A percentile compares a stretch with the other conserved stretches of the same genome.
Evolutionary conservation across 2,113 vertebrate genomes (phyloP).

Genomic region (Cynopterus brachyotis): DNA sequence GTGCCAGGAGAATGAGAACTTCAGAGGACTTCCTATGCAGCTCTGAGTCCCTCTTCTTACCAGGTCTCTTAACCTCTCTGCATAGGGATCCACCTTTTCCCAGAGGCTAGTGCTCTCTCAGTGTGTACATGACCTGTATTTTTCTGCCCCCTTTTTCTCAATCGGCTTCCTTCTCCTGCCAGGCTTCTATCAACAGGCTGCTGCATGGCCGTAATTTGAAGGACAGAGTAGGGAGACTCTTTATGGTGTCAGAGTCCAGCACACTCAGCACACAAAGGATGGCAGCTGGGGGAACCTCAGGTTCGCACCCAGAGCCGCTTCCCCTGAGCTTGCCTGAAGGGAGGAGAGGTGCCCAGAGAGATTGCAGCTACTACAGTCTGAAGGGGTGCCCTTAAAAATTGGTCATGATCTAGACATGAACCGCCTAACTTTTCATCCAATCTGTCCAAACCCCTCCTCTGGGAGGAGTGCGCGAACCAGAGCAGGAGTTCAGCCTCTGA

Average conservation of each 20-base stretch:
- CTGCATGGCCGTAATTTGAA: background rate
- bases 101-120: background rate
- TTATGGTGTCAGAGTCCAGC: background rate
- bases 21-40: background rate
- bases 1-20: background rate
- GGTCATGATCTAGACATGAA: background rate
- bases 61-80: background rate
- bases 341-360: background rate
- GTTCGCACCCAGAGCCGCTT: background rate
- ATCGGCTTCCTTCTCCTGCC: background rate
- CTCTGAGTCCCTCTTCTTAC: background rate
- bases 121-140: background rate
- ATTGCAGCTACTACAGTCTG: background rate
- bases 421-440: background rate
- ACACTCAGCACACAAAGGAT: too few relatives aligned
- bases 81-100: background rate
- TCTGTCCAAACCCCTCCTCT: background rate
- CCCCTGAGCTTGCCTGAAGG: background rate
- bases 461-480: background rate
- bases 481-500: background rate
- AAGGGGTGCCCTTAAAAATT: background rate
- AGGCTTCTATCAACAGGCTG: background rate
- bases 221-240: background rate
- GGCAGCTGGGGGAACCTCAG: background rate
- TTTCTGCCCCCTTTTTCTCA: background rate